Base-by-base conservation (phyloP, 2,888 invertebrate species). In the Drosophila anceps region DNA sequence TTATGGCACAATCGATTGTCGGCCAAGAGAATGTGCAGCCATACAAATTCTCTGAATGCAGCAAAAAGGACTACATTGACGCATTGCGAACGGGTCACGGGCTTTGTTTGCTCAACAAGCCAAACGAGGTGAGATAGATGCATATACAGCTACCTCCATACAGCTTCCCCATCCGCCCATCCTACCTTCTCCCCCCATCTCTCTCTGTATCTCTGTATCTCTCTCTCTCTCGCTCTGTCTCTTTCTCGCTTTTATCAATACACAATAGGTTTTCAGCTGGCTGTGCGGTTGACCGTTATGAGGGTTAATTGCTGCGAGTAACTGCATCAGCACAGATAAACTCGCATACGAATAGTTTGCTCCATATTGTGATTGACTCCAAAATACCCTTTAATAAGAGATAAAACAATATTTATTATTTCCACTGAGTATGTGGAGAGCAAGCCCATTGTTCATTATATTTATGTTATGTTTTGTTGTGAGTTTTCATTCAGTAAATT, bases 11-110 rank as follows among this genome's bases (percentile, higher is more conserved):
- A 94, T 96, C 96, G 77, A 98, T 98, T 91, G 97, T 98, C 50
- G 98, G 98, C 37, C 94, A 96, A 88, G 97, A 98, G 92, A 97
- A 97, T 92, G 97, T 98, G 59, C 98, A 98, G 93, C 98, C 98
- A 4, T 98, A 98, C 94, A 98, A 98, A 94, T 99, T 99, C 94
- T 98, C 98, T 43, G 97, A 98, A 91, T 99, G 99, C 94, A 98
- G 98, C 92, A 95, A 96, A 93, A 95, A 96, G 76, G 98, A 98
- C 93, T 98, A 98, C 93, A 96, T 97, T 92, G 96, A 97, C 90
- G 96, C 97, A 84, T 95, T 99, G 82, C 95, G 97, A 87, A 95
- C 96, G 76, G 98, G 98, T 27, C 96, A 97, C 90, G 98, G 97
- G 41, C 95, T 98, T 80, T 99, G 99, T 93, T 95, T 99, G 84